Evolutionary conservation across 1,140 invertebrate species (phyloP), one percentile per base, ranked within the genome.

Genomic region (Neelides sp.): DNA sequence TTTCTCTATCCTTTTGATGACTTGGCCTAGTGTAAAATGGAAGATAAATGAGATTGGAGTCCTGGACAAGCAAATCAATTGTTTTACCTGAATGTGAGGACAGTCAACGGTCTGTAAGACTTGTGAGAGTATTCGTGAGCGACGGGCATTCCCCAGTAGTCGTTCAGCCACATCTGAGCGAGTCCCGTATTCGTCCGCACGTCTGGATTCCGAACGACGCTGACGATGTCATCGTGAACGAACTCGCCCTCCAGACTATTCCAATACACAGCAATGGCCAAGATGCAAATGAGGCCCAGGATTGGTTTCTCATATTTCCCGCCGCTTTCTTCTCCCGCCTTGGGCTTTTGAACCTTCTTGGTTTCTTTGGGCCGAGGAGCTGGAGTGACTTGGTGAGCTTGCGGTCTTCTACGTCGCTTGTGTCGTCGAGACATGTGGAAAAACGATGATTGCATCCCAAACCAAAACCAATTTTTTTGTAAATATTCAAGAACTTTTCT

Each of bases 71-170:
- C 8, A 40, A 40, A 12, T 10, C 17, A 10, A 19, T 24, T 32
- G 17, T 40, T 63, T 63, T 62, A 77, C 74, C 69, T 65, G 59
- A 71, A 72, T 15, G 68, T 66, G n/a, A 70, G 59, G 23, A 69
- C 65, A 17, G 71, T 72, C 15, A 72, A 54, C 13, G 71, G 71
- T 23, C 71, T 62, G 55, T 69, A 72, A 23, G 67, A 69, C 59
- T 72, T 72, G 61, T 73, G 71, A 50, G 69, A 71, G 12, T 54
- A 56, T 23, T 68, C 68, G 63, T 72, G 70, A 22, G 66, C 58
- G 68, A 77, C 74, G 10, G 74, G 71, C 46, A 70, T 75, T 22
- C 75, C 75, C 75, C 75, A 77, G 55, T 75, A 77, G 55, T 77
- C 75, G 65, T 77, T 75, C 10, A 39, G 22, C 50, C 39, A 47